Evolutionary conservation across 92 coral and sea anemone genomes (phyloP).

Genomic region (Zoanthus gigantus): DNA sequence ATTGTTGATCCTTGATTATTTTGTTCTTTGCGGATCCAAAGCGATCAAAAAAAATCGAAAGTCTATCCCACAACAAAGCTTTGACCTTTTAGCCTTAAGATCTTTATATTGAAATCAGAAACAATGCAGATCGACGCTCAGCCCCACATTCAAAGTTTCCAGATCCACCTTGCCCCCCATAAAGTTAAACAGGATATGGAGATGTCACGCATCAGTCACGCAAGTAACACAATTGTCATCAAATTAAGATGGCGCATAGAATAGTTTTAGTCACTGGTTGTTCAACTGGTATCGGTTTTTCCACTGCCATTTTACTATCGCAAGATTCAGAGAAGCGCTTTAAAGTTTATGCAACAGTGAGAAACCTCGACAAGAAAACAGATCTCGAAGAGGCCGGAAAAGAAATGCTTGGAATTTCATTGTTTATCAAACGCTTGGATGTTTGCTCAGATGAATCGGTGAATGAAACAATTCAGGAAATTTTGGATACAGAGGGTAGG

Average conservation of each 20-base stretch:
- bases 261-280: conserved; percentile 91
- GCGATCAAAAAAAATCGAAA: too few relatives aligned
- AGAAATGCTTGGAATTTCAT: conserved; percentile 75
- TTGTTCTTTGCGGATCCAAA: too few relatives aligned
- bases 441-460: conserved; percentile 93
- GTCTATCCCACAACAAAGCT: too few relatives aligned
- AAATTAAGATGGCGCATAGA: conserved; percentile 36
- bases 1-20: too few relatives aligned
- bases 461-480: conserved; percentile 71
- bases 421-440: conserved; percentile 80
- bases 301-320: conserved; percentile 86
- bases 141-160: too few relatives aligned
- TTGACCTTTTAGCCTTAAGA: too few relatives aligned
- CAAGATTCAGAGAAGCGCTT: conserved; percentile 85
- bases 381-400: conserved; percentile 75
- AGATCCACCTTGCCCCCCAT: not conserved
- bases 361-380: conserved; percentile 81
- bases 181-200: not conserved
- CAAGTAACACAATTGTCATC: not conserved
- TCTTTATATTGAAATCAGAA: too few relatives aligned
- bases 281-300: conserved; percentile 90
- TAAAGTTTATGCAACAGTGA: conserved; percentile 94
- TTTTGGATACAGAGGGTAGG: conserved; percentile 75
- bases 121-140: too few relatives aligned
- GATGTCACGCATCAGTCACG: conserved; percentile 8